Evolutionary conservation across 2,113 vertebrate species (phyloP), one percentile per base, ranked within the genome.

Genomic region (Cranoglanis bouderius): DNA sequence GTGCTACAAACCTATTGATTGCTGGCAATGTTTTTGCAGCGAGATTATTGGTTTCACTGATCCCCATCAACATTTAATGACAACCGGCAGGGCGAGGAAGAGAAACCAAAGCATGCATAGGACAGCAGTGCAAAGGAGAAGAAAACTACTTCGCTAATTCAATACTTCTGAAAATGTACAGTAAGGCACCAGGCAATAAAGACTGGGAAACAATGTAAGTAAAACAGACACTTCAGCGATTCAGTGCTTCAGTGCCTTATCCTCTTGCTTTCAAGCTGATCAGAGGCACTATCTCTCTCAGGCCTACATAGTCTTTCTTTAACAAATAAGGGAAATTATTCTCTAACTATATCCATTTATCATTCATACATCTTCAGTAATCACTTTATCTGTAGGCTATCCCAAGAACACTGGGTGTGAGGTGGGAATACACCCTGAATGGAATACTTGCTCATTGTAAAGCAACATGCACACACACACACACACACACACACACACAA

Each of bases 31-130:
- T 91, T 89, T 92, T 91, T 92, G 93, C 90, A 89, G 35, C 57
- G 91, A 92, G 91, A 94, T 94, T 94, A 95, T 95, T 94, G 94
- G 93, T 93, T 94, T 94, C 92, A 95, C 92, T 95, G 94, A 93
- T 95, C 91, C 91, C 88, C 92, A 95, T 95, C 92, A 95, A 94
- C 92, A 92, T 95, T 95, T 95, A 94, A 95, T 95, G 93, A 95
- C 90, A 89, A 95, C 88, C 88, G 85, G 86, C 89, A 90, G 90
- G 91, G 85, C 80, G 78, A 86, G 77, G 81, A 72, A 85, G 74
- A 65, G 84, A 90, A 89, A 90, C 87, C 86, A 80, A 75, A 88
- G 77, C 55, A 46, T 77, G 29, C 38, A 78, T 80, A 67, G 63
- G 84, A 84, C 74, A 86, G 74, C 21, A 51, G 32, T 51, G 46